phyloP scores from a whole-genome alignment of 2,797 vertebrate species.

The Chromis chromis region DNA sequence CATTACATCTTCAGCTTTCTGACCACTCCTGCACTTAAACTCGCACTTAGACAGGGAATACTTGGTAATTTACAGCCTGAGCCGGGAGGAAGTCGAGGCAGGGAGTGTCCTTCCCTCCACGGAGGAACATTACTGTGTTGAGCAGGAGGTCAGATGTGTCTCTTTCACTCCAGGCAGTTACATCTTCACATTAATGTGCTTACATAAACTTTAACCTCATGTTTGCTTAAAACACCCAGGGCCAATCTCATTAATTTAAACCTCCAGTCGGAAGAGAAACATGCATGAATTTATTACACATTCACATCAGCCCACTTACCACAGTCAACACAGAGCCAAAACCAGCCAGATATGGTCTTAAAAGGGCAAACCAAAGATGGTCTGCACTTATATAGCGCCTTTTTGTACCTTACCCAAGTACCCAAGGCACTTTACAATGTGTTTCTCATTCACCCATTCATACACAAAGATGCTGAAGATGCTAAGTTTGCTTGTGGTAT shows the following conservation, averaged over 20 bases:
- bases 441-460: too few species aligned
- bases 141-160: constrained; percentile 49
- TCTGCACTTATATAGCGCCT: too few species aligned
- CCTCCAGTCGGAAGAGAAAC: neutral
- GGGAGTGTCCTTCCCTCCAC: constrained; percentile 13
- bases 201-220: constrained; percentile 51
- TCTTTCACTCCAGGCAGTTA: constrained; percentile 35
- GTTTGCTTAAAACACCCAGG: constrained; percentile 28
- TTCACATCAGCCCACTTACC: neutral
- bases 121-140: constrained; percentile 10
- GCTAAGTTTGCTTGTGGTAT: neutral
- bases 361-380: neutral
- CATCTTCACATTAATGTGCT: constrained; percentile 50
- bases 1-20: constrained; percentile 10
- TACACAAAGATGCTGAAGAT: too few species aligned
- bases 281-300: constrained; percentile 9
- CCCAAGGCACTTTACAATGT: too few species aligned
- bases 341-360: neutral
- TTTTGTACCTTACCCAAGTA: too few species aligned
- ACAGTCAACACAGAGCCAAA: too few species aligned
- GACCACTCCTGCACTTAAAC: constrained; percentile 27
- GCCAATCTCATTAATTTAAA: constrained; percentile 45
- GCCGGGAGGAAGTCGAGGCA: constrained; percentile 2
- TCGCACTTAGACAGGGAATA: neutral
- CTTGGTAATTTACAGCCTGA: constrained; percentile 26